Conservation (phyloP, 2,113 vertebrate genomes). For the Phyllopteryx taeniolatus region DNA sequence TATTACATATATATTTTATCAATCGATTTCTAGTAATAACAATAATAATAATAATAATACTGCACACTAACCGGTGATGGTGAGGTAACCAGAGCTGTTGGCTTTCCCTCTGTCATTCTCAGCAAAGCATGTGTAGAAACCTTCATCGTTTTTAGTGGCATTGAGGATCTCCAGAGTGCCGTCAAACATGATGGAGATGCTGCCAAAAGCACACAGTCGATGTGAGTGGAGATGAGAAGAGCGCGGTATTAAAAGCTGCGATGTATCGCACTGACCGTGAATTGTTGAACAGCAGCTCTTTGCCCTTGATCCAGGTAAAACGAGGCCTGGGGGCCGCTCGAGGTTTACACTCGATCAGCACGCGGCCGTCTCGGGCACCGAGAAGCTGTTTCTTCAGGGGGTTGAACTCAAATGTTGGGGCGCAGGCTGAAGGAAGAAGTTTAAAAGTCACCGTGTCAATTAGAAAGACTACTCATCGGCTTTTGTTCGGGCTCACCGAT, state of each 20-base stretch:
- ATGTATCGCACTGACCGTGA: conserved; percentile 75
- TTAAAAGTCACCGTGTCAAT: neutral
- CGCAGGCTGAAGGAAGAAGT: conserved; percentile 72
- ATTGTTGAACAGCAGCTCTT: conserved; percentile 85
- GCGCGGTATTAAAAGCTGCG: neutral
- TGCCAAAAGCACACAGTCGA: conserved; percentile 37
- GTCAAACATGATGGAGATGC: conserved; percentile 87
- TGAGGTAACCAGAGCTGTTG: conserved; percentile 87
- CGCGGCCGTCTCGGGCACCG: conserved; percentile 85
- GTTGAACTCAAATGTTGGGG: conserved; percentile 91
- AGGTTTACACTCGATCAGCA: conserved; percentile 93
- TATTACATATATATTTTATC: neutral
- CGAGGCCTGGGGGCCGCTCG: conserved; percentile 91
- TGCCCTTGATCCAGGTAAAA: conserved; percentile 91
- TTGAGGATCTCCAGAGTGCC: conserved; percentile 94
- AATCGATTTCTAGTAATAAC: neutral
- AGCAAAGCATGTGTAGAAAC: conserved; percentile 88
- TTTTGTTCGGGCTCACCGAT: conserved; percentile 79
- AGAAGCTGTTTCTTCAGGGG: conserved; percentile 90
- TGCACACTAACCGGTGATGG: conserved; percentile 81
- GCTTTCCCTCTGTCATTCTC: conserved; percentile 93
- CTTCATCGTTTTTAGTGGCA: conserved; percentile 84
- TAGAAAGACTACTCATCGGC: neutral
- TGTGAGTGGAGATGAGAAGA: neutral
- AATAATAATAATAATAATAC: neutral